Evolutionary conservation across 1,140 invertebrate genomes (phyloP).

Genomic region (Brachionus koreanus): DNA sequence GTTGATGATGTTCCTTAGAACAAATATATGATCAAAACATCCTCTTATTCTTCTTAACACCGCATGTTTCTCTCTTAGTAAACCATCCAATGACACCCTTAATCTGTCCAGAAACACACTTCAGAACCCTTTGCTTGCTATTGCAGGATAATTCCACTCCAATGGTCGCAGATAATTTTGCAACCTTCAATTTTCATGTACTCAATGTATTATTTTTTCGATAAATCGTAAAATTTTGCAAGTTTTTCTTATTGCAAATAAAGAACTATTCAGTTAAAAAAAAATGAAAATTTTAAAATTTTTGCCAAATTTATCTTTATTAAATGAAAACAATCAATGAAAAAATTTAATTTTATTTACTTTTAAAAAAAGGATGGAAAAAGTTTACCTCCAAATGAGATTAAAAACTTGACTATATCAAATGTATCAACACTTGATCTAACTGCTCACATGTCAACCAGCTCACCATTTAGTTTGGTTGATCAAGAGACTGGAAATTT

Average conservation of each 20-base stretch:
- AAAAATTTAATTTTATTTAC: not conserved
- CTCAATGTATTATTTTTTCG: no score
- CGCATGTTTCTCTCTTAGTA: not conserved
- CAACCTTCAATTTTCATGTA: no score
- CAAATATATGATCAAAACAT: not conserved
- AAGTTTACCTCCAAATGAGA: slow-evolving; percentile 46
- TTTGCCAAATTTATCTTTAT: no score
- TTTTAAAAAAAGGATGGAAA: not conserved
- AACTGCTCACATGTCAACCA: slow-evolving; percentile 51
- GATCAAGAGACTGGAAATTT: slow-evolving; percentile 46
- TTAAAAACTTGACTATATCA: slow-evolving; percentile 52
- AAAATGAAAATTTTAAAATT: not conserved
- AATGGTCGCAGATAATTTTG: no score
- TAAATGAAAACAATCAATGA: no score
- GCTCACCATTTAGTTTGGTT: slow-evolving; percentile 53
- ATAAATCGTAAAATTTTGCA: not conserved
- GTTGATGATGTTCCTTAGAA: not conserved
- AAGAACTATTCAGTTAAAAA: no score
- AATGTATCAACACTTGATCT: slow-evolving; percentile 58
- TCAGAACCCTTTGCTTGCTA: not conserved
- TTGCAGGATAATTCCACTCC: no score
- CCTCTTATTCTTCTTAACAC: not conserved
- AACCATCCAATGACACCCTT: not conserved
- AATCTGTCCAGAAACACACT: not conserved
- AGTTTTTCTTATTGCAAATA: no score